Percentiles rank a stretch among this genome's conserved stretches.
phyloP scores from a whole-genome alignment of 1,140 invertebrate species.

The Caenorhabditis briggsae region DNA sequence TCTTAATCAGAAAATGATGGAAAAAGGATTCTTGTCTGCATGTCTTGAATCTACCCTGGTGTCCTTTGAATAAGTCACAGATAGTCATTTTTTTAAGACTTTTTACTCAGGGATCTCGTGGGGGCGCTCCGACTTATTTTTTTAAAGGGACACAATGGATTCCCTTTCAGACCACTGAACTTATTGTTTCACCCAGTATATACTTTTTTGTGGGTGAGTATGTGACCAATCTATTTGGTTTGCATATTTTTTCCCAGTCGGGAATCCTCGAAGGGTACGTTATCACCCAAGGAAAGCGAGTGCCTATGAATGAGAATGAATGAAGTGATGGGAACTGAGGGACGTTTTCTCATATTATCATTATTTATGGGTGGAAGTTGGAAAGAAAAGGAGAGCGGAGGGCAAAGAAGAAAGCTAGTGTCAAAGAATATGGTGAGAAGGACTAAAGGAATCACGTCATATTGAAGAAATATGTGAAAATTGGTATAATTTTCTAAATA shows the following conservation, averaged over 20 bases:
- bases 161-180: slow-evolving; percentile 25
- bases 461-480: not conserved
- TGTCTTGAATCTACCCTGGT: not conserved
- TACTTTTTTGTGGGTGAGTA: not conserved
- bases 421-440: not conserved
- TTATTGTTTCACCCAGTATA: slow-evolving; percentile 16
- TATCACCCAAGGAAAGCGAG: not conserved
- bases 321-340: slow-evolving; percentile 38
- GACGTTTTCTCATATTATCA: slow-evolving; percentile 49
- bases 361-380: slow-evolving; percentile 25
- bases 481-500: not conserved
- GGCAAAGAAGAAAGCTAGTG: not conserved
- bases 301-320: slow-evolving; percentile 41
- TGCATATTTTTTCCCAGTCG: slow-evolving; percentile 3
- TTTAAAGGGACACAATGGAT: slow-evolving; percentile 1
- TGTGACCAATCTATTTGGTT: not conserved
- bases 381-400: not conserved
- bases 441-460: not conserved
- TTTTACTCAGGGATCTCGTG: not conserved
- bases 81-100: not conserved
- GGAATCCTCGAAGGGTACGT: not conserved
- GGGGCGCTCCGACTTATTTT: slow-evolving; percentile 24
- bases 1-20: not conserved
- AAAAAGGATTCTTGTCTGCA: not conserved
- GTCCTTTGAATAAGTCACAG: not conserved